These are phyloP conservation scores for Prionace glauca DNA, from an alignment of 2,797 vertebrate species.

Conservation along the genomic window DNA sequence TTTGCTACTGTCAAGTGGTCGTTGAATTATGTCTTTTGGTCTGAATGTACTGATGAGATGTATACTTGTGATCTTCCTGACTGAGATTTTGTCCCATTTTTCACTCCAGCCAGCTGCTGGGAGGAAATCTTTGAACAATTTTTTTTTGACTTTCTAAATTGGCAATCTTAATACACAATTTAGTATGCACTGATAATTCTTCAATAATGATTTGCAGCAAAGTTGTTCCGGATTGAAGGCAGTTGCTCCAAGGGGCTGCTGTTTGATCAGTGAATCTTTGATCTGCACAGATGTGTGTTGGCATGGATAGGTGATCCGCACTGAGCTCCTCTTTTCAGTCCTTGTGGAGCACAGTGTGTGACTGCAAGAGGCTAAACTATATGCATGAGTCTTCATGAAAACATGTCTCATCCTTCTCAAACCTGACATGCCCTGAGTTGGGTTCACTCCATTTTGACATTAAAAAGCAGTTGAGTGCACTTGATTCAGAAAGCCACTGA, in stretches of 20 bases:
- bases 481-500: too few relatives aligned
- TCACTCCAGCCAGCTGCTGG: background rate
- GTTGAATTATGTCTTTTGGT: background rate
- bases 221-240: background rate
- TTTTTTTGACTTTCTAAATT: background rate
- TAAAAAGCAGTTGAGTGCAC: too few relatives aligned
- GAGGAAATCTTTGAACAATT: background rate
- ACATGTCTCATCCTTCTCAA: background rate
- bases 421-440: too few relatives aligned
- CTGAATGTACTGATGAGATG: background rate
- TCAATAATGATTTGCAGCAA: background rate
- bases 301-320: background rate
- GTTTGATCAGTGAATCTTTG: background rate
- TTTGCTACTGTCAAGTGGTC: background rate
- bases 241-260: background rate
- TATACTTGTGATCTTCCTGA: background rate
- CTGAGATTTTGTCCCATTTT: background rate
- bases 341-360: background rate
- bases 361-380: background rate
- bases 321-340: background rate
- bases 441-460: background rate
- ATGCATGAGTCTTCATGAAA: background rate
- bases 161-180: background rate
- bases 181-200: too few relatives aligned
- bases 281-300: background rate